Conservation (phyloP, 2,113 vertebrate genomes). For the Phyllopteryx taeniolatus region DNA sequence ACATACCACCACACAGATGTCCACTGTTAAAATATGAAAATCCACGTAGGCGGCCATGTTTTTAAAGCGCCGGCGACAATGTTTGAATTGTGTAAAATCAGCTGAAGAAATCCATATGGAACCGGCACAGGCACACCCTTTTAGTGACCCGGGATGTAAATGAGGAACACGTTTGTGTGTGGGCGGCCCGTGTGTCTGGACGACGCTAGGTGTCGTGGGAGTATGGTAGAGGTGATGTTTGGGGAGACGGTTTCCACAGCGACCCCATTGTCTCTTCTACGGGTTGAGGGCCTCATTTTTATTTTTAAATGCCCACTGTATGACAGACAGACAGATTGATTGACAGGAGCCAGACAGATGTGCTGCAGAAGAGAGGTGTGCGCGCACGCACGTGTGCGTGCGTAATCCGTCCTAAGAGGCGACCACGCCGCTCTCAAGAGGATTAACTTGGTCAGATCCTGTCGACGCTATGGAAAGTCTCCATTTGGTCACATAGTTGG, state of each 20-base stretch:
- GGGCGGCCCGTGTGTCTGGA: not conserved
- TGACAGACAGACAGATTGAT: not conserved
- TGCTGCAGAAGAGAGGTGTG: conserved; percentile 35
- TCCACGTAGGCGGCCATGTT: not conserved
- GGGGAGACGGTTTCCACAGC: conserved; percentile 43
- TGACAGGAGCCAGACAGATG: conserved; percentile 35
- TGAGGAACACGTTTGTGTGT: conserved; percentile 61
- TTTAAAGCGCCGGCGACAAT: not conserved
- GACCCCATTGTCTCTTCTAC: conserved; percentile 40
- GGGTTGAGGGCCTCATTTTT: conserved; percentile 12
- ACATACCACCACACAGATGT: not conserved
- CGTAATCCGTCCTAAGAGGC: conserved; percentile 57
- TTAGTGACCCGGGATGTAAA: conserved; percentile 52
- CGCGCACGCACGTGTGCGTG: conserved; percentile 14
- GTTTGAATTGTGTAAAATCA: not conserved
- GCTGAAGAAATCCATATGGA: not conserved
- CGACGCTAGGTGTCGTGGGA: not conserved
- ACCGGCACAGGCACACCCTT: not conserved
- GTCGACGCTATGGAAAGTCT: conserved; percentile 61
- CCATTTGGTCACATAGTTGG: conserved; percentile 45
- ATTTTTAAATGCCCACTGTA: not conserved
- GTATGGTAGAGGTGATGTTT: conserved; percentile 1
- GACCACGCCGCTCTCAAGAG: conserved; percentile 56
- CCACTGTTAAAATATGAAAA: not conserved
- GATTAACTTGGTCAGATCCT: conserved; percentile 65